Percentiles rank a stretch among this genome's conserved stretches.
phyloP scores from a whole-genome alignment of 2,113 vertebrate genomes.

The Lophochroa leadbeateri region DNA sequence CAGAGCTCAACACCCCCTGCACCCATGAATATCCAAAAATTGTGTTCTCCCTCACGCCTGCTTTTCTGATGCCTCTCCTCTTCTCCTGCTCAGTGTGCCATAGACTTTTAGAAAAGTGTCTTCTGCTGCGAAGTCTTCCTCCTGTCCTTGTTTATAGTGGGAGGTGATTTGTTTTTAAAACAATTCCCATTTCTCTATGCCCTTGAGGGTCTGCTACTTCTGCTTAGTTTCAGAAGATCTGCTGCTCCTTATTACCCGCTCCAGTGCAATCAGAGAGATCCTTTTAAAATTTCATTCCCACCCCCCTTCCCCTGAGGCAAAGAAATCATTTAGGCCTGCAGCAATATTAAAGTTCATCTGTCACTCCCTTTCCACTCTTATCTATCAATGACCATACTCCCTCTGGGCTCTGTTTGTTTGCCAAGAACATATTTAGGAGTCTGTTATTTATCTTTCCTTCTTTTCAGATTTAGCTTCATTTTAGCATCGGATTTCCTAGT shows the following conservation, averaged over 20 bases:
- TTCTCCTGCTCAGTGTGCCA: background rate
- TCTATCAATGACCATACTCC: constrained; percentile 57
- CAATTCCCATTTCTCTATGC: background rate
- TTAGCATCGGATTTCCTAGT: background rate
- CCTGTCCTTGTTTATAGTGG: background rate
- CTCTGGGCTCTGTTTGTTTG: constrained; percentile 58
- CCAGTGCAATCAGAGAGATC: constrained; percentile 51
- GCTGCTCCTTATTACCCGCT: constrained; percentile 59
- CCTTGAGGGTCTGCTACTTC: background rate
- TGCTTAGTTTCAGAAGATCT: constrained; percentile 43
- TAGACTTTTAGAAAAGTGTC: background rate
- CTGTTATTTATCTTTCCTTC: constrained; percentile 51
- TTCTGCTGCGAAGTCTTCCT: background rate
- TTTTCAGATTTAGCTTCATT: constrained; percentile 39
- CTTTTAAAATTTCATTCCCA: constrained; percentile 60
- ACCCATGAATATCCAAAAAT: background rate
- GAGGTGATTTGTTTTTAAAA: background rate
- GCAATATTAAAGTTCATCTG: constrained; percentile 71
- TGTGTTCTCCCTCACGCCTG: background rate
- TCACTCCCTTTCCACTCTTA: constrained; percentile 65
- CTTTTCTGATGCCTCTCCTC: background rate
- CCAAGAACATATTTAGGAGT: constrained; percentile 57
- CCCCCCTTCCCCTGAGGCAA: constrained; percentile 51
- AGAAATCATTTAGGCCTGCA: constrained; percentile 67
- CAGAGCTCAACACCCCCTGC: background rate